Evolutionary conservation across 1,140 invertebrate species (phyloP).

Genomic region (Bombus confusus): DNA sequence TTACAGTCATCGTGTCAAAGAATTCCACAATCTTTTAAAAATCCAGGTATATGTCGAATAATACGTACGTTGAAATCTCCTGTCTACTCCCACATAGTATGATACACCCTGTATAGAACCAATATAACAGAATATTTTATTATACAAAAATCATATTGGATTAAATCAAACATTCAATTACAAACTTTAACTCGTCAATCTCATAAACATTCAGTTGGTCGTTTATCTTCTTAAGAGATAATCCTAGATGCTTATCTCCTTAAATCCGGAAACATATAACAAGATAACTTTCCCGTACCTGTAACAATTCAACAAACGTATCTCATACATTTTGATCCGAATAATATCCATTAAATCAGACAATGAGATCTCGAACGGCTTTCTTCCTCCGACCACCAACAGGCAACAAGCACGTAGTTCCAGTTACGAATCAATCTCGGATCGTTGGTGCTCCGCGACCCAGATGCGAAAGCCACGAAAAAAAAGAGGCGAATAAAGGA

Average conservation of each 20-base stretch:
- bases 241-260: background rate
- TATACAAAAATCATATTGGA: background rate
- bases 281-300: background rate
- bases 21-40: too few species aligned
- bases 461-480: slow-evolving; percentile 26
- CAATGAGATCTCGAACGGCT: background rate
- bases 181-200: background rate
- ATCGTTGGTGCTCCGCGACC: slow-evolving; percentile 13
- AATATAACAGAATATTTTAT: too few species aligned
- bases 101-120: too few species aligned
- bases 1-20: too few species aligned
- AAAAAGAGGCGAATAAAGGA: background rate
- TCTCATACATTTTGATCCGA: background rate
- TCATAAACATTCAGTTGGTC: background rate
- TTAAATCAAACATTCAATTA: background rate
- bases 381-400: background rate
- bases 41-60: too few species aligned
- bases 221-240: background rate
- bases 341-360: background rate
- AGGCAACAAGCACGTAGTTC: background rate
- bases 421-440: slow-evolving; percentile 23
- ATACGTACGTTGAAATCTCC: too few species aligned
- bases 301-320: background rate
- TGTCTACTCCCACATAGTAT: too few species aligned
- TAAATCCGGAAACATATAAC: background rate